Evolutionary conservation across 2,113 vertebrate species (phyloP), one percentile per base, ranked within the genome.

Genomic region (Lycaon pictus): DNA sequence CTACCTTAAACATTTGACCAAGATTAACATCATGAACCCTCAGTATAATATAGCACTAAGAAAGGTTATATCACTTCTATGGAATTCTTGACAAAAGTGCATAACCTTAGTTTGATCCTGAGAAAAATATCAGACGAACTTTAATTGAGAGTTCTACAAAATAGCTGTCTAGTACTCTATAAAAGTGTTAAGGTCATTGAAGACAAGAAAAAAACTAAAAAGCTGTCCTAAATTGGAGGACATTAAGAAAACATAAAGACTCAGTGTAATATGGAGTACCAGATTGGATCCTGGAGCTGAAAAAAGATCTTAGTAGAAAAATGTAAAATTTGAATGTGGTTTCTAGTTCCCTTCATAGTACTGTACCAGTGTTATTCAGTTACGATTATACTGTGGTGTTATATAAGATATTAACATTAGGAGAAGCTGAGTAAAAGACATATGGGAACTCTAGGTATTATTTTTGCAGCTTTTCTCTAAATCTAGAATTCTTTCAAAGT

Each of bases 401-500:
- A 23, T 58, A 8, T 37, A 79, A 58, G 48, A 35, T 71, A 84
- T 0, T 90, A 43, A 81, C 58, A 32, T 81, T 53, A 72, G 48
- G 16, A 74, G 60, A 74, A 95, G 35, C 22, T 71, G 27, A n/a
- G 2, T 88, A 2, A 74, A 93, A 55, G 16, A 3, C 27, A 32
- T 84, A 43, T 80, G 67, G 16, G 12, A 35, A 86, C 7, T 55
- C 51, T 27, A 4, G 2, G 4, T 85, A 37, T 3, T 87, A 9
- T 62, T 92, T 85, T 51, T 94, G 29, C 16, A 94, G 16, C 62
- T 71, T 90, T 95, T 94, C 32, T 94, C 2, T 95, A 96, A 86
- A 19, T 96, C 58, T 96, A 92, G 83, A 87, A 35, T 85, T 94
- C 56, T 58, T 87, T 96, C 51, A 91, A 35, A 80, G 32, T 90